Evolutionary conservation across 2,797 vertebrate species (phyloP), one percentile per base, ranked within the genome.

Genomic region (Acridotheres tristis): DNA sequence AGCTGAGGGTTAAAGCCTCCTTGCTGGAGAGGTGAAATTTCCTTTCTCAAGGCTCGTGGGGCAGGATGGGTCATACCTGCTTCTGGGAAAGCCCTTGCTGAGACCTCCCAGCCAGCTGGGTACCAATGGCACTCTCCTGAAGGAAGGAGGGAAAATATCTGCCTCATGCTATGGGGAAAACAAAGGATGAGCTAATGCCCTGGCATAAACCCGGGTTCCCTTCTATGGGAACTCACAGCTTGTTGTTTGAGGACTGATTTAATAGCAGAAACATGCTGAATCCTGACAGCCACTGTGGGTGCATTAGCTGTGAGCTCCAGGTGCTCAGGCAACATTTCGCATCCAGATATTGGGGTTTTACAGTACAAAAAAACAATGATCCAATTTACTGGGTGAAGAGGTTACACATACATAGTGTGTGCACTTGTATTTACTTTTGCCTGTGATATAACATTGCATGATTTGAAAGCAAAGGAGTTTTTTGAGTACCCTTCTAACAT

Each of bases 151-250:
- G 53, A 63, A 81, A 62, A 43, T 3, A 21, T 88, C 78, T 90
- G 88, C 59, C 77, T 94, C 1, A 5, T 80, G 16, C 85, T 84
- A 68, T 32, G 40, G 88, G 84, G 86, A 89, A 94, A 93, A 96
- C 83, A 96, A 92, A 93, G 87, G 79, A 67, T 97, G 96, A 97
- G 93, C 68, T 96, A 65, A 97, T 97, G 68, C 84, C 66, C 89
- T 97, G 96, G 96, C 96, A 95, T 13, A 15, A 57, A 61, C 25
- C 4, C 4, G 30, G 20, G 53, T 53, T 93, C 91, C 73, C 15
- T 23, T 61, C 53, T 91, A 17, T 53, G 92, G 90, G 96, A 97
- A 79, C 94, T 84, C 19, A 2, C 86, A 80, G 88, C 58, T 25
- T 3, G 9, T 45, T 95, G 86, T 92, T 48, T 74, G 76, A 92